Base-by-base conservation (phyloP, 1,140 invertebrate genomes). In the Lasioglossum baleicum region DNA sequence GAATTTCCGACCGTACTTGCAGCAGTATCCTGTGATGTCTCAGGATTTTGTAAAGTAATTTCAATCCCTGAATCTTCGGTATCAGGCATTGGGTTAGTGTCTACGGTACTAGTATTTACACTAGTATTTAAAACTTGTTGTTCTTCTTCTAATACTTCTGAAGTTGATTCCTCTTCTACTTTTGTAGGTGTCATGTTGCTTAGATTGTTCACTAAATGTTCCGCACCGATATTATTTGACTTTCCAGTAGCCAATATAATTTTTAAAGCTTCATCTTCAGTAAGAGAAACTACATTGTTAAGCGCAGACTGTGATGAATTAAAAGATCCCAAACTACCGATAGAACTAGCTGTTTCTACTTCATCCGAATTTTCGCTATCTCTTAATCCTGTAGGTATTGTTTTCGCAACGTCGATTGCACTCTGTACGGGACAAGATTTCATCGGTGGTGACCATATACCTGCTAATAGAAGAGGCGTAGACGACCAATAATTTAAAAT, bases 401-500 rank as follows among this genome's bases (percentile, higher is more conserved):
- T 96, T 78, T 95, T 95, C 13, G 95, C 96, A 13, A 97, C 94
- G 93, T 97, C 97, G 8, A 96, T 91, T 2, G 95, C 95, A 73
- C 93, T 94, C 88, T 90, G 86, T n/a, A 93, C 95, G 61, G 95
- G 96, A 88, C 94, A 96, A 35, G 94, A 94, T 91, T 95, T 96
- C 91, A 96, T 94, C 11, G 96, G 96, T 11, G 96, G 96, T 17
- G 96, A 95, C 96, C 96, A 98, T 48, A 98, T 93, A 20, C 97
- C 97, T 26, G 97, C 96, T 75, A 98, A 93, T 84, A 97, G 93
- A 7, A 99, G 90, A 3, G 98, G 96, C n/a, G 95, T 95, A 81
- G 95, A 95, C 0, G 96, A 96, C 98, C 98, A 99, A 58, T 95
- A 95, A 92, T 99, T 99, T 0, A 99, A 92, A 10, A 98, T 90